Conservation (phyloP, 35 echinoderm and acorn worm genomes). For the Strongylocentrotus purpuratus region DNA sequence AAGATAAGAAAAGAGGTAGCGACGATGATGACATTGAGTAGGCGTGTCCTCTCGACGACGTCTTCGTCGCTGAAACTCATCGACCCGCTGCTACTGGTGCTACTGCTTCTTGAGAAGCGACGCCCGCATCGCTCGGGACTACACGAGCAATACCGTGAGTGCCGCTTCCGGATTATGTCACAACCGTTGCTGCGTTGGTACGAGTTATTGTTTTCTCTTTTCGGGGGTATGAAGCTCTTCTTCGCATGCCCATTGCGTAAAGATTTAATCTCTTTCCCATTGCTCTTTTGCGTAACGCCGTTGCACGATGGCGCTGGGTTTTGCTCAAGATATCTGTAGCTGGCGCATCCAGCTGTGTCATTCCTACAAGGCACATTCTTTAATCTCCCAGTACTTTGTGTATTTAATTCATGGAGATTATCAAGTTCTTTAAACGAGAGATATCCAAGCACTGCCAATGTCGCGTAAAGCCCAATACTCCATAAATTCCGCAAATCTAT, state of each 20-base stretch:
- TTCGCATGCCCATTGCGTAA: slow-evolving; percentile 14
- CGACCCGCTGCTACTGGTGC: neutral
- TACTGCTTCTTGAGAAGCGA: neutral
- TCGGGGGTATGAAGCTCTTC: neutral
- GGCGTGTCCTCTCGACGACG: slow-evolving; percentile 29
- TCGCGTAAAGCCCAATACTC: slow-evolving; percentile 60
- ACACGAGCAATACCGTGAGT: neutral
- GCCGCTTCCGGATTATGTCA: neutral
- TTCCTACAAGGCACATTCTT: slow-evolving; percentile 39
- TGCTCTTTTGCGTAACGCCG: slow-evolving; percentile 27
- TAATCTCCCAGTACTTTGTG: neutral
- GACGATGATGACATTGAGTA: slow-evolving; percentile 68
- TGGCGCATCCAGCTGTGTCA: neutral
- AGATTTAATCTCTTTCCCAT: slow-evolving; percentile 22
- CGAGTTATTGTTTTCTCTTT: slow-evolving; percentile 28
- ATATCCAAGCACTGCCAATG: slow-evolving; percentile 18
- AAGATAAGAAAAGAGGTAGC: slow-evolving; percentile 78
- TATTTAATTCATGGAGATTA: neutral
- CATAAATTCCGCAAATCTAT: slow-evolving; percentile 72
- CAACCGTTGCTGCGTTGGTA: slow-evolving; percentile 44
- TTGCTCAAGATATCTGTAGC: neutral
- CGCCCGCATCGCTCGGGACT: neutral
- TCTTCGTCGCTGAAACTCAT: neutral
- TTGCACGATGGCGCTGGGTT: neutral
- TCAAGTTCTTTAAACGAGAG: slow-evolving; percentile 36